Base-by-base conservation (phyloP, 2,888 invertebrate genomes). In the Hylaea fasciaria region DNA sequence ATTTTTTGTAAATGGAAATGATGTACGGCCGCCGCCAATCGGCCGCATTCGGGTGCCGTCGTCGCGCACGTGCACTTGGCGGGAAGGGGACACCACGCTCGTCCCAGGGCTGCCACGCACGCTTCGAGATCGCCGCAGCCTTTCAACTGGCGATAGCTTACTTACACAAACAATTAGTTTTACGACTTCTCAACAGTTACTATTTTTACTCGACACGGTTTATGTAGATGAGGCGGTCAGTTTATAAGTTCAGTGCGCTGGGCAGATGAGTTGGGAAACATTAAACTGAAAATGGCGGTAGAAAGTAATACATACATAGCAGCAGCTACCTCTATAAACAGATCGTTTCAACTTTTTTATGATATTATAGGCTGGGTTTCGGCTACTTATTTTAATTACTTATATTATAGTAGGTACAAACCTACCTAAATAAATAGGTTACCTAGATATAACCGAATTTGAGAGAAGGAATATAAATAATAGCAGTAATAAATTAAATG, bases 41-140 rank as follows among this genome's bases (percentile, higher is more conserved):
- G 89, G 85, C 74, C 74, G 80, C 86, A 85, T 85, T 89, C 89
- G 89, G 85, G 82, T 78, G 86, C 81, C 78, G 83, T 81, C 87
- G 87, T 63, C 79, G 77, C 82, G 86, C 89, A 89, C 89, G 89
- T 89, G 88, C 84, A 82, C 83, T 80, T 79, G 77, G 72, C 77
- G 75, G 77, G 77, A 79, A 80, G 78, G 80, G 81, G 76, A 74
- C 73, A 75, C 73, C 77, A 80, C 78, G 78, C 77, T 72, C 73
- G 58, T 61, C 63, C n/a, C 69, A 76, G 78, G 81, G 77, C 60
- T 77, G 78, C 65, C 73, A 63, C 69, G 69, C 56, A 62, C 67
- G 49, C 74, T 74, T 65, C 76, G 76, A 78, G 72, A 78, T 70
- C 71, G 73, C 17, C 57, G 67, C 56, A 65, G 66, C 66, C 64